These are phyloP conservation scores for Scelioninae gen. 2 DNA, from an alignment of 2,888 invertebrate genomes.

Conservation along the genomic window DNA sequence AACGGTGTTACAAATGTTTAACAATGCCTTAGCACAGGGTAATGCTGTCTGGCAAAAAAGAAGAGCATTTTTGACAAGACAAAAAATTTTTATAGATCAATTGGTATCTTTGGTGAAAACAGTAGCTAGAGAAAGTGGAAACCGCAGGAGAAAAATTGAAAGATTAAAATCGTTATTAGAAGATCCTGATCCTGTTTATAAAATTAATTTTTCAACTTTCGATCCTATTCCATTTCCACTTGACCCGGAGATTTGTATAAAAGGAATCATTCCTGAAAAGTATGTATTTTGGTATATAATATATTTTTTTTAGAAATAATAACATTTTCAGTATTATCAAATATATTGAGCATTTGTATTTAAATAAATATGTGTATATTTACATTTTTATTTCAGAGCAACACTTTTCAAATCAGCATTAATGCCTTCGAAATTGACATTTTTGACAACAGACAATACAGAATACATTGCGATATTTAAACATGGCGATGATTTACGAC, in stretches of 20 bases:
- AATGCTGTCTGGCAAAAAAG: slow-evolving; percentile 84
- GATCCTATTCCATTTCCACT: slow-evolving; percentile 95
- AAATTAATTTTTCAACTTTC: slow-evolving; percentile 91
- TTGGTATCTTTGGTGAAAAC: slow-evolving; percentile 91
- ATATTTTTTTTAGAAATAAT: too few relatives aligned
- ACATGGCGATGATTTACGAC: slow-evolving; percentile 96
- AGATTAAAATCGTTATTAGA: slow-evolving; percentile 88
- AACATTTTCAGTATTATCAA: too few relatives aligned
- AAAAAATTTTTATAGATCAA: slow-evolving; percentile 93
- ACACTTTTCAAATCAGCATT: slow-evolving; percentile 96
- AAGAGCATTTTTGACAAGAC: slow-evolving; percentile 86
- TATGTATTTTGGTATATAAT: too few relatives aligned
- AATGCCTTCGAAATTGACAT: slow-evolving; percentile 95
- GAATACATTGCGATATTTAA: slow-evolving; percentile 98
- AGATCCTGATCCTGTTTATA: slow-evolving; percentile 86
- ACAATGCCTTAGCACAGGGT: slow-evolving; percentile 83
- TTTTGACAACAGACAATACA: slow-evolving; percentile 86
- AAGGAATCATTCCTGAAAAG: slow-evolving; percentile 91
- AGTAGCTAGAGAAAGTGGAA: slow-evolving; percentile 93
- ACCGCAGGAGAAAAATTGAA: slow-evolving; percentile 93
- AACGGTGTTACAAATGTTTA: slow-evolving; percentile 91
- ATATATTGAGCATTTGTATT: too few relatives aligned
- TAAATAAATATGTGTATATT: too few relatives aligned
- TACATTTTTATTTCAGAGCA: slow-evolving; percentile 77
- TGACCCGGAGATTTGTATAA: slow-evolving; percentile 93